phyloP scores from a whole-genome alignment of 2,113 vertebrate genomes.

The Atrichornis clamosus region DNA sequence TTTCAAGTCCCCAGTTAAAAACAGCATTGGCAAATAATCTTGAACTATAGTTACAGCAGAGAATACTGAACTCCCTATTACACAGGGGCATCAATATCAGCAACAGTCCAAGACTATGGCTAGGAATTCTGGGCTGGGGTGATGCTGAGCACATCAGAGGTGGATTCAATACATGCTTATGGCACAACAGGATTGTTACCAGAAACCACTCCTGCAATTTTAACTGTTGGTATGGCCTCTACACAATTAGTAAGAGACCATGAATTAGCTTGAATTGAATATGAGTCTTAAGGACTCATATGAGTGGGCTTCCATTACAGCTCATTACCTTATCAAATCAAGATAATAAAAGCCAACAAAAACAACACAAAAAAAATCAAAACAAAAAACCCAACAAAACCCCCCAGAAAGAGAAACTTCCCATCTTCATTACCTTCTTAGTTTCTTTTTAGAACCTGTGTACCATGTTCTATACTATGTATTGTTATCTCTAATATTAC shows the following conservation, averaged over 20 bases:
- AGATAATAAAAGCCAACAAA: background rate
- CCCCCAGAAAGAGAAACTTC: background rate
- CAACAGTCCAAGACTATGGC: background rate
- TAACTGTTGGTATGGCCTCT: background rate
- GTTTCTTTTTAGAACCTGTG: background rate
- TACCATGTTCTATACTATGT: background rate
- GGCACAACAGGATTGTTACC: background rate
- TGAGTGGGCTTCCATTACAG: background rate
- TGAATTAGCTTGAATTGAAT: background rate
- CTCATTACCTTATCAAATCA: background rate
- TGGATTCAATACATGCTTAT: background rate
- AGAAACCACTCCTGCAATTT: background rate
- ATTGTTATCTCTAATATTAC: background rate
- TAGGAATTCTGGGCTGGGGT: background rate
- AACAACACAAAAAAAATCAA: too few relatives aligned
- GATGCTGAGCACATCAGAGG: background rate
- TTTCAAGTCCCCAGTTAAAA: background rate
- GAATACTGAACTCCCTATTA: background rate
- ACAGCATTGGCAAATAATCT: background rate
- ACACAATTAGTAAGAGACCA: background rate
- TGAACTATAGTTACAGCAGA: background rate
- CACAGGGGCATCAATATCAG: accelerated
- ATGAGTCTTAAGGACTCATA: background rate
- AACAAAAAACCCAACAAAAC: too few relatives aligned
- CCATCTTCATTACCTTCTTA: background rate